These are phyloP conservation scores for Oxyruncus cristatus DNA, from an alignment of 2,113 vertebrate genomes.

Conservation along the genomic window DNA sequence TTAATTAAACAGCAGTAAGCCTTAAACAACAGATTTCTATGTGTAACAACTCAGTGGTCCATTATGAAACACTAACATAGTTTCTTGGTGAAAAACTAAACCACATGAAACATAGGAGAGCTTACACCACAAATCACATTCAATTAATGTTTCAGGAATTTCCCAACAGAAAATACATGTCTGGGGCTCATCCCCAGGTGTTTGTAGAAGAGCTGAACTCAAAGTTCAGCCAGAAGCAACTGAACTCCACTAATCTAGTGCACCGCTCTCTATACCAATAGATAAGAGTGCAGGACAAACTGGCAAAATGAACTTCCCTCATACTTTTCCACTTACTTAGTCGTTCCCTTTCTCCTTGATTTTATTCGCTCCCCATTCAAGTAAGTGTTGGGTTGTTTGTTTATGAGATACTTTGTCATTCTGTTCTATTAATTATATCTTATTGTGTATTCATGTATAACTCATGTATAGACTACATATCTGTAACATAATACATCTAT, in stretches of 20 bases:
- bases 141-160: neutral
- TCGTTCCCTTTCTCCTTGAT: neutral
- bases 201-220: neutral
- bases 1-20: neutral
- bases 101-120: neutral
- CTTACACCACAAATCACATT: neutral
- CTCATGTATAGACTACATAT: neutral
- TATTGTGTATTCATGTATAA: neutral
- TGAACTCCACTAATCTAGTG: neutral
- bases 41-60: neutral
- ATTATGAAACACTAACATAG: neutral
- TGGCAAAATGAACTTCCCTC: neutral
- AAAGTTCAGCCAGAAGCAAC: neutral
- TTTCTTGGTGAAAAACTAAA: neutral
- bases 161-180: neutral
- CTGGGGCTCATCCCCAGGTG: neutral
- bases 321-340: neutral
- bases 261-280: neutral
- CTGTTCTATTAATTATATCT: neutral
- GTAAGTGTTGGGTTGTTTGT: neutral
- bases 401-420: neutral
- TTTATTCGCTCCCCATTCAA: neutral
- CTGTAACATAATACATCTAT: neutral
- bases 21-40: neutral
- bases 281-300: neutral